Conservation (phyloP, 2,113 vertebrate species). For the Anhinga rufa region DNA sequence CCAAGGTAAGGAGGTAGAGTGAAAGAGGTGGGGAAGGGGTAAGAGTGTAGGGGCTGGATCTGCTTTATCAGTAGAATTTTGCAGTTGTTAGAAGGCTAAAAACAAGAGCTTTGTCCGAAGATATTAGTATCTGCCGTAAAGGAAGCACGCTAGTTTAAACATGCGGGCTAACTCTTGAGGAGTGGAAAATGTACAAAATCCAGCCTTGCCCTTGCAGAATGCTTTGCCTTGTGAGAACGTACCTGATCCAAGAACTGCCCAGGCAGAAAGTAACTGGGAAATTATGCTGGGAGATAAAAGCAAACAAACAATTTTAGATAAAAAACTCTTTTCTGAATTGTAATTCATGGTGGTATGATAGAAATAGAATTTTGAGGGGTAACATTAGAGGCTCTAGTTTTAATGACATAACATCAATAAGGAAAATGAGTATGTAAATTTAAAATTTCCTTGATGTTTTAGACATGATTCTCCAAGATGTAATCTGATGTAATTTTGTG, state of each 20-base stretch:
- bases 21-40: neutral
- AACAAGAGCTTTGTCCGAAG: neutral
- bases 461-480: neutral
- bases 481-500: neutral
- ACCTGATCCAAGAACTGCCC: neutral
- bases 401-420: neutral
- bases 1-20: conserved; percentile 73
- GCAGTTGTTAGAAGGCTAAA: neutral
- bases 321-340: neutral
- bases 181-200: neutral
- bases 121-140: neutral
- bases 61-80: neutral
- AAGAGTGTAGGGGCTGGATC: neutral
- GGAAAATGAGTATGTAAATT: neutral
- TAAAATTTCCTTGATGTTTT: neutral
- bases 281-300: neutral
- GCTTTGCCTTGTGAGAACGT: neutral
- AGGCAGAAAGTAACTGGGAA: neutral
- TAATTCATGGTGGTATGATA: neutral
- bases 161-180: neutral
- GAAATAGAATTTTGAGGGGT: neutral
- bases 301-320: neutral
- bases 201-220: neutral
- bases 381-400: neutral
- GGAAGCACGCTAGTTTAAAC: neutral